phyloP scores from a whole-genome alignment of 2,888 invertebrate genomes.

The Lysandra coridon region DNA sequence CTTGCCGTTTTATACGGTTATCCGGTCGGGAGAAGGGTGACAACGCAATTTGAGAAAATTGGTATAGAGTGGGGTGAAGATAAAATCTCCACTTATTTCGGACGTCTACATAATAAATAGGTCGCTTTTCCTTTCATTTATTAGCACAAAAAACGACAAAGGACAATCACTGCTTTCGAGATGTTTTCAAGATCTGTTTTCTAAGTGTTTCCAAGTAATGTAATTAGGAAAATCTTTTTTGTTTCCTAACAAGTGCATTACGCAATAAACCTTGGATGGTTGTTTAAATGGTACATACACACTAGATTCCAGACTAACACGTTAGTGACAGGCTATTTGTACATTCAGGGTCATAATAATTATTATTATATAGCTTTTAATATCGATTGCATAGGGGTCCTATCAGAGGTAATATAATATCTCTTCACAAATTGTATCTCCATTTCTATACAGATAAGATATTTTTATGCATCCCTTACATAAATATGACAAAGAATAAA shows the following conservation, averaged over 20 bases:
- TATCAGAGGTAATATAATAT: too few species aligned
- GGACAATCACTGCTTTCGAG: background rate
- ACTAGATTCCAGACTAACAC: too few species aligned
- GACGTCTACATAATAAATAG: constrained; percentile 30
- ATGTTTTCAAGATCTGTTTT: background rate
- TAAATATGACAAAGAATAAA: too few species aligned
- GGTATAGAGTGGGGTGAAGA: constrained; percentile 30
- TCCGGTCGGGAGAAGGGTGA: constrained; percentile 50
- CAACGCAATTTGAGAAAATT: constrained; percentile 34
- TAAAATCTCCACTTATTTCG: constrained; percentile 29
- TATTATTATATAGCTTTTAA: too few species aligned
- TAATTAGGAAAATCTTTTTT: background rate
- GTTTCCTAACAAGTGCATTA: background rate
- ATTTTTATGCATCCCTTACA: too few species aligned
- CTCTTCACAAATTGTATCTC: too few species aligned
- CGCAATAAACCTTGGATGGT: background rate
- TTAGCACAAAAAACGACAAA: constrained; percentile 22
- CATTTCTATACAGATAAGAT: too few species aligned
- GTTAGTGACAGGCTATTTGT: too few species aligned
- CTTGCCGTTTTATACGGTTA: constrained; percentile 63
- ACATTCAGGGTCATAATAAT: too few species aligned
- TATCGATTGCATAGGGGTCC: too few species aligned
- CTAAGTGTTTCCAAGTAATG: background rate
- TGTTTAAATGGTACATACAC: background rate
- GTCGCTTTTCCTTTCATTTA: constrained; percentile 21